These are phyloP conservation scores for Oopsacas minuta DNA, from an alignment of 37 sponge, comb jelly and placozoan genomes.

Conservation along the genomic window DNA sequence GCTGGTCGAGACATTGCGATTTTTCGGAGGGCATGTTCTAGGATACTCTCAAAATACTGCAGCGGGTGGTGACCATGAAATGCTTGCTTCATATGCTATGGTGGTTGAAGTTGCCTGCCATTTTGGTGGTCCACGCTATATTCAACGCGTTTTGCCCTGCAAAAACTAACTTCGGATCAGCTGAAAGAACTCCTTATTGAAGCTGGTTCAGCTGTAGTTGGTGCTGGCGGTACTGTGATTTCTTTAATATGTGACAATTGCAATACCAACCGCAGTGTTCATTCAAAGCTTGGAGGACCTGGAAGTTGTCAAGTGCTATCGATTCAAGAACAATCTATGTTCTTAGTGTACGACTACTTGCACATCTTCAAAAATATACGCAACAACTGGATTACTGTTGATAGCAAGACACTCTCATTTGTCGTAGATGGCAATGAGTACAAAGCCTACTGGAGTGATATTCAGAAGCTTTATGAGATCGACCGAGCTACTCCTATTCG, in stretches of 20 bases:
- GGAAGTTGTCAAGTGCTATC: slow-evolving; percentile 18
- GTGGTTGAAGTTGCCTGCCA: slow-evolving; percentile 19
- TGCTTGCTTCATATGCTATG: slow-evolving; percentile 5
- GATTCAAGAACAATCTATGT: slow-evolving; percentile 19
- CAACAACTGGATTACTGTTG: slow-evolving; percentile 20
- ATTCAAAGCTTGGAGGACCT: slow-evolving; percentile 19
- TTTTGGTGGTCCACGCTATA: slow-evolving; percentile 19
- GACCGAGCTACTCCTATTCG: slow-evolving; percentile 20
- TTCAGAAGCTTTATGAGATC: slow-evolving; percentile 16
- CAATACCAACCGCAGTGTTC: slow-evolving; percentile 19
- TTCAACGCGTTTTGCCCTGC: slow-evolving; percentile 16
- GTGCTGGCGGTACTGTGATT: slow-evolving; percentile 20
- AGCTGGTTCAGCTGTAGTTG: slow-evolving; percentile 19
- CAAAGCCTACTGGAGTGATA: slow-evolving; percentile 1
- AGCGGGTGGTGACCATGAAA: slow-evolving; percentile 20
- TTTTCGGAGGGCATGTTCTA: slow-evolving; percentile 15
- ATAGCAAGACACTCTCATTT: slow-evolving; percentile 11
- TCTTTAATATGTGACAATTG: slow-evolving; percentile 18
- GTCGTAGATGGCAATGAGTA: slow-evolving; percentile 20
- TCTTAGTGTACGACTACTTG: slow-evolving; percentile 14
- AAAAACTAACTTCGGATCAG: slow-evolving; percentile 20
- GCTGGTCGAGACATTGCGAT: slow-evolving; percentile 14
- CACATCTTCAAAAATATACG: slow-evolving; percentile 14
- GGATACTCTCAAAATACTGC: slow-evolving; percentile 17
- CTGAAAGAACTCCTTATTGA: slow-evolving; percentile 18